A percentile compares a stretch with the other conserved stretches of the same genome.
These are phyloP conservation scores for Heterocephalus glaber DNA, from an alignment of 2,113 vertebrate species.

Conservation along the genomic window DNA sequence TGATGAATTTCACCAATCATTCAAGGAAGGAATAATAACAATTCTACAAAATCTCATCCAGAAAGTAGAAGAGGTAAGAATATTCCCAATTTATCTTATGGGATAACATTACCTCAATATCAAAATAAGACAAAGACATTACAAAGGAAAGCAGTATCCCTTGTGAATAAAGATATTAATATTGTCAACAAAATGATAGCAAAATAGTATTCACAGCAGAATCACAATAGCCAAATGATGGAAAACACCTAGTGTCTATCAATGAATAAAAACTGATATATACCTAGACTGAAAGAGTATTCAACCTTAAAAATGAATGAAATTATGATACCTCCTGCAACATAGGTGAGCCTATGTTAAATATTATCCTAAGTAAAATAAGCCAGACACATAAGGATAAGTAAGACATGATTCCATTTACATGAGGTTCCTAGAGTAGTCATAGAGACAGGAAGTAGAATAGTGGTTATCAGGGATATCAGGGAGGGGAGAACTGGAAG, in stretches of 20 bases:
- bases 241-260: not conserved
- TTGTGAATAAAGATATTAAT: not conserved
- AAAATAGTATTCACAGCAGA: not conserved
- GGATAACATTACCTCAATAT: not conserved
- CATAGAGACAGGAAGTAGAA: not conserved
- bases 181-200: not conserved
- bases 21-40: not conserved
- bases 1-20: not conserved
- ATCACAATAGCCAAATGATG: not conserved
- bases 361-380: not conserved
- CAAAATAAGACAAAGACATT: conserved; percentile 16
- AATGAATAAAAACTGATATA: not conserved
- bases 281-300: not conserved
- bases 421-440: not conserved
- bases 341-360: not conserved
- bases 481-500: not conserved
- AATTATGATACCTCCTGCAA: not conserved
- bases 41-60: not conserved
- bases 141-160: not conserved
- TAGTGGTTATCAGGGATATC: not conserved
- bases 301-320: not conserved
- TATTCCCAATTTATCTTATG: not conserved
- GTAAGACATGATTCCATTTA: not conserved
- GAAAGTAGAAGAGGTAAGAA: not conserved
- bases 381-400: not conserved